A percentile compares a stretch with the other conserved stretches of the same genome.
These are phyloP conservation scores for Drosophila atripex DNA, from an alignment of 2,888 invertebrate species.

Conservation along the genomic window DNA sequence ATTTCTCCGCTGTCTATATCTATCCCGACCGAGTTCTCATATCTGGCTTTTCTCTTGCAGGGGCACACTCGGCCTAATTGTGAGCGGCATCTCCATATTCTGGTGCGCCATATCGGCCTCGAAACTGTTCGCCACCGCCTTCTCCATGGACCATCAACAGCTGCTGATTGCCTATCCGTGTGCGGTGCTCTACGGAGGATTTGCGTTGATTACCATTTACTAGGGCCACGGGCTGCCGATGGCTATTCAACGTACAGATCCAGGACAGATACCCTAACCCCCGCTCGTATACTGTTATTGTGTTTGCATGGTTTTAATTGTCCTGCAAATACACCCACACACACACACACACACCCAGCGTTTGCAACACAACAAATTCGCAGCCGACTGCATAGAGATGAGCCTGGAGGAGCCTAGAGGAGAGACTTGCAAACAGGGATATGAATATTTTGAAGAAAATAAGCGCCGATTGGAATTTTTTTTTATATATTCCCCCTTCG, in stretches of 20 bases:
- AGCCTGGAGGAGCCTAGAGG: slow-evolving; percentile 6
- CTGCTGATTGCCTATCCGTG: slow-evolving; percentile 90
- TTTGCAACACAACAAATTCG: slow-evolving; percentile 31
- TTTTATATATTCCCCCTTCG: slow-evolving; percentile 51
- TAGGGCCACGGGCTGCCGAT: slow-evolving; percentile 47
- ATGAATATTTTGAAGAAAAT: slow-evolving; percentile 71
- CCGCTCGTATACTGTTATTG: slow-evolving; percentile 17
- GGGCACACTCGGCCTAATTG: slow-evolving; percentile 85
- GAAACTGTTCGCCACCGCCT: slow-evolving; percentile 90
- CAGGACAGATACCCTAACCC: background rate
- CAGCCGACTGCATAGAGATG: slow-evolving; percentile 7
- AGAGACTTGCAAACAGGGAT: slow-evolving; percentile 20
- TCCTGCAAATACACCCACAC: slow-evolving; percentile 44
- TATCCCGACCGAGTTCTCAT: slow-evolving; percentile 34
- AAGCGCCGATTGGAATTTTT: slow-evolving; percentile 73
- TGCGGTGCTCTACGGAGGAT: slow-evolving; percentile 90
- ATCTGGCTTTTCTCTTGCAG: slow-evolving; percentile 80
- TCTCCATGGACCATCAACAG: slow-evolving; percentile 90
- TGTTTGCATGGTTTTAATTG: slow-evolving; percentile 69
- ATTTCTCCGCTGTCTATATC: slow-evolving; percentile 53
- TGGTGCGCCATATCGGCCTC: slow-evolving; percentile 92
- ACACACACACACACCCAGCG: slow-evolving; percentile 7
- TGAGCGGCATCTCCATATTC: slow-evolving; percentile 86
- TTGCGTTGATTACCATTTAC: slow-evolving; percentile 90
- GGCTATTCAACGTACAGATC: background rate